A percentile compares a stretch with the other conserved stretches of the same genome.
Evolutionary conservation across 1,140 invertebrate genomes (phyloP).

Genomic region (Nephotettix cincticeps): DNA sequence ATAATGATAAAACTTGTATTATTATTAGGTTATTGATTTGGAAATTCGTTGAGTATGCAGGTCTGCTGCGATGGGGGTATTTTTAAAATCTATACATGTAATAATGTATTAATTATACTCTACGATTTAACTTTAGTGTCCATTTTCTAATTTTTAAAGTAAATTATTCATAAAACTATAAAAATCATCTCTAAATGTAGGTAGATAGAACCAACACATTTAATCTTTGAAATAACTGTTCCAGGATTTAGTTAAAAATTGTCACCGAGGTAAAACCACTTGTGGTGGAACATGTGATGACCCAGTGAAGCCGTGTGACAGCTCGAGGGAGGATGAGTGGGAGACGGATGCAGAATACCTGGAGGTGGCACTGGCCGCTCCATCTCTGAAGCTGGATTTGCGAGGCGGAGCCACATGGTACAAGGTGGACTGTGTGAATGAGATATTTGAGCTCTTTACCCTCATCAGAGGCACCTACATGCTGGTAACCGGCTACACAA

Average conservation of each 20-base stretch:
- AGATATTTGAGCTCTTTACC: conserved; percentile 53
- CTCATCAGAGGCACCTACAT: conserved; percentile 53
- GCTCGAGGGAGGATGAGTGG: neutral
- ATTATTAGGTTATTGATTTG: too few relatives aligned
- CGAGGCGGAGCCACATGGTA: conserved; percentile 5
- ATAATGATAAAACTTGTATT: too few relatives aligned
- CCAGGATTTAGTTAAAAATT: neutral
- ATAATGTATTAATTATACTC: too few relatives aligned
- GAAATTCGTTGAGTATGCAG: too few relatives aligned
- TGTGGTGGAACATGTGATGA: neutral
- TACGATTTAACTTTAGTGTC: too few relatives aligned
- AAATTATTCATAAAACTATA: too few relatives aligned
- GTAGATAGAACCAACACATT: too few relatives aligned
- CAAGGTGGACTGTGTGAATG: conserved; percentile 10
- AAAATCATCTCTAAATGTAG: too few relatives aligned
- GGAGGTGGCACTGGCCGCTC: neutral
- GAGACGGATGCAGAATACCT: neutral
- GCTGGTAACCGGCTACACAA: conserved; percentile 65
- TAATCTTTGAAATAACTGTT: too few relatives aligned
- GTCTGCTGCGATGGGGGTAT: too few relatives aligned
- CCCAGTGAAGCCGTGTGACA: neutral
- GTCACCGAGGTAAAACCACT: neutral
- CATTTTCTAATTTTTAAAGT: too few relatives aligned
- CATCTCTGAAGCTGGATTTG: neutral
- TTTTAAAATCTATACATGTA: too few relatives aligned